Percentiles rank a stretch among this genome's conserved stretches.
Evolutionary conservation across 1,140 invertebrate species (phyloP).

Genomic region (Drosophila micromelanica): DNA sequence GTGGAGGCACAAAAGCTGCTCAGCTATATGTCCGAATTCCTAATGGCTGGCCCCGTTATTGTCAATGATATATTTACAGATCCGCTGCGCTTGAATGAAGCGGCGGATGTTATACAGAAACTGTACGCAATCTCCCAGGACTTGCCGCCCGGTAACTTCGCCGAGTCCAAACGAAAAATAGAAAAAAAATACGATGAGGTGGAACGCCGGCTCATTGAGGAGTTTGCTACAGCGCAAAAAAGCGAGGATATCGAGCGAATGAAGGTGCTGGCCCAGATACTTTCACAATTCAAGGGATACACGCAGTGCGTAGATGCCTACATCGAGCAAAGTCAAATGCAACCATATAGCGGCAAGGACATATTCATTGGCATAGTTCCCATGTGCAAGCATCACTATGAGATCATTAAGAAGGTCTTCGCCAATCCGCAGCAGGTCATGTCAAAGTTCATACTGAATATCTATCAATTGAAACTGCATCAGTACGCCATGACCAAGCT

Average conservation of each 20-base stretch:
- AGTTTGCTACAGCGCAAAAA: conserved; percentile 95
- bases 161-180: conserved; percentile 95
- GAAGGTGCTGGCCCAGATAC: conserved; percentile 95
- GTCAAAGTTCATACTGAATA: conserved; percentile 98
- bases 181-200: conserved; percentile 97
- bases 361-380: conserved; percentile 96
- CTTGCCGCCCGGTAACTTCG: conserved; percentile 94
- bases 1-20: conserved; percentile 97
- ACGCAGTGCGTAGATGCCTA: conserved; percentile 98
- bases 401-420: conserved; percentile 96
- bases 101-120: conserved; percentile 99
- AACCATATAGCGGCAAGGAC: conserved; percentile 89
- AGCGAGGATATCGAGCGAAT: conserved; percentile 93
- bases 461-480: conserved; percentile 97
- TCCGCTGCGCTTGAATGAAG: conserved; percentile 94
- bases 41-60: conserved; percentile 91
- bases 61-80: conserved; percentile 95
- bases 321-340: conserved; percentile 97
- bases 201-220: conserved; percentile 96
- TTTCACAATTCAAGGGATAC: conserved; percentile 98
- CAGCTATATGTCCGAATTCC: conserved; percentile 96
- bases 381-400: conserved; percentile 94
- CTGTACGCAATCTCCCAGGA: conserved; percentile 98
- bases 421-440: conserved; percentile 98
- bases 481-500: conserved; percentile 93